A percentile compares a stretch with the other conserved stretches of the same genome.
These are phyloP conservation scores for Teleopsis dalmanni DNA, from an alignment of 1,140 invertebrate genomes.

Conservation along the genomic window DNA sequence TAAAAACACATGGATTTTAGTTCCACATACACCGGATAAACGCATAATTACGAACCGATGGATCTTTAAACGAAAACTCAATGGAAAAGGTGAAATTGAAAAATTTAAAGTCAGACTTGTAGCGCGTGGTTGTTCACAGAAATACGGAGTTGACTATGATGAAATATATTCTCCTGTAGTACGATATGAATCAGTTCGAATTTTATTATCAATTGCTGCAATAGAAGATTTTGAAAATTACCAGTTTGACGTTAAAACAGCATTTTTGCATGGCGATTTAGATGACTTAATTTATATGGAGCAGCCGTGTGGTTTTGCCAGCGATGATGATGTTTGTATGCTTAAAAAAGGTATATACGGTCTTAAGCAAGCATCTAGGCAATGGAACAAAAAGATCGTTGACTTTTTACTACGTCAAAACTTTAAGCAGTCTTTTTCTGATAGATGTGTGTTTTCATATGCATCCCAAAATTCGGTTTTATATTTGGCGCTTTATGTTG, in stretches of 20 bases:
- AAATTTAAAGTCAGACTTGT: slow-evolving; percentile 22
- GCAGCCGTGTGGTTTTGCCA: slow-evolving; percentile 23
- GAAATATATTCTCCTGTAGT: slow-evolving; percentile 29
- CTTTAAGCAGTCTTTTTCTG: slow-evolving; percentile 17
- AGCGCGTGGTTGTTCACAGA: slow-evolving; percentile 25
- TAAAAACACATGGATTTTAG: slow-evolving; percentile 10
- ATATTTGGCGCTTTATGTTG: slow-evolving; percentile 12
- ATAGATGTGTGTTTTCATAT: slow-evolving; percentile 16
- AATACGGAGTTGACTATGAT: slow-evolving; percentile 21
- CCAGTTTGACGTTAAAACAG: slow-evolving; percentile 38
- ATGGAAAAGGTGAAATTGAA: slow-evolving; percentile 3
- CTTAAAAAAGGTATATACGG: slow-evolving; percentile 24
- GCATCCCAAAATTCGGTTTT: not conserved
- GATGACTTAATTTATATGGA: slow-evolving; percentile 42
- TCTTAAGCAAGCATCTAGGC: no score
- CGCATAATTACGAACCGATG: slow-evolving; percentile 6
- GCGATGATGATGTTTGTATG: slow-evolving; percentile 15
- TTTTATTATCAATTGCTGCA: slow-evolving; percentile 26
- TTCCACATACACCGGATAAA: not conserved
- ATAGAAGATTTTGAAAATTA: slow-evolving; percentile 23
- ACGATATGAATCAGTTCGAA: slow-evolving; percentile 16
- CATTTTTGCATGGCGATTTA: slow-evolving; percentile 34
- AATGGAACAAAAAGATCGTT: slow-evolving; percentile 25
- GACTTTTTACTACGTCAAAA: slow-evolving; percentile 13
- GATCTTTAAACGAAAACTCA: slow-evolving; percentile 10